These are phyloP conservation scores for Semibalanus balanoides DNA, from an alignment of 1,140 invertebrate species.

Conservation along the genomic window DNA sequence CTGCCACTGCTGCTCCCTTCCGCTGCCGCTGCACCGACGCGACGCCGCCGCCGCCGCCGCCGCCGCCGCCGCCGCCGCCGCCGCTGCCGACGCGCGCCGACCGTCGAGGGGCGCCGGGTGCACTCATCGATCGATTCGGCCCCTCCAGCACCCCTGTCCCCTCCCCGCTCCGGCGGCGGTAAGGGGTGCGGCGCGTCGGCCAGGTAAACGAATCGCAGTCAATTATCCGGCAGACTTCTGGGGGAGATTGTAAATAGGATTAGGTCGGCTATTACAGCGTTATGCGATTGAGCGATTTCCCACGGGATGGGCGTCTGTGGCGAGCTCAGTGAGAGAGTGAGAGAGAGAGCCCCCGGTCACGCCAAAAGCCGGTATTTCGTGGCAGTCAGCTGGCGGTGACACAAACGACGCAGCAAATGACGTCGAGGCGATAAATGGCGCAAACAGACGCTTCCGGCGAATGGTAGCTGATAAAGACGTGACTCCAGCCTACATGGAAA, in stretches of 20 bases:
- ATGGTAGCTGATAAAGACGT: background rate
- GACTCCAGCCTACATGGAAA: background rate
- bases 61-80: too few relatives aligned
- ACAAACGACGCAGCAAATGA: background rate
- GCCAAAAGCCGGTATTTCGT: background rate
- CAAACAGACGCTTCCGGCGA: background rate
- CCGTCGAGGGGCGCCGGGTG: background rate
- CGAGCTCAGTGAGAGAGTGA: background rate
- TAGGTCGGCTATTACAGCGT: background rate
- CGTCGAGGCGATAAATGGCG: background rate
- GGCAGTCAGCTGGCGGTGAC: background rate
- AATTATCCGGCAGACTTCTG: background rate
- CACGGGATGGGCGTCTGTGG: background rate
- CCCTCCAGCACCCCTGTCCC: background rate
- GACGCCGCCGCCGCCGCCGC: too few relatives aligned
- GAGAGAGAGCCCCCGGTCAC: background rate
- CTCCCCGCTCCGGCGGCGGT: background rate
- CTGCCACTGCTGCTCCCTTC: too few relatives aligned
- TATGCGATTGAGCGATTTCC: background rate
- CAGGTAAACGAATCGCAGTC: constrained; percentile 1
- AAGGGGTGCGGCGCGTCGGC: background rate
- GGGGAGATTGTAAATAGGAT: background rate
- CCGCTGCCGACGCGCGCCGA: too few relatives aligned
- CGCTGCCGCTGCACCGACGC: too few relatives aligned
- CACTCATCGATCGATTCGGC: background rate